Conservation (phyloP, 2,888 invertebrate species). For the Leucophenga montana region DNA sequence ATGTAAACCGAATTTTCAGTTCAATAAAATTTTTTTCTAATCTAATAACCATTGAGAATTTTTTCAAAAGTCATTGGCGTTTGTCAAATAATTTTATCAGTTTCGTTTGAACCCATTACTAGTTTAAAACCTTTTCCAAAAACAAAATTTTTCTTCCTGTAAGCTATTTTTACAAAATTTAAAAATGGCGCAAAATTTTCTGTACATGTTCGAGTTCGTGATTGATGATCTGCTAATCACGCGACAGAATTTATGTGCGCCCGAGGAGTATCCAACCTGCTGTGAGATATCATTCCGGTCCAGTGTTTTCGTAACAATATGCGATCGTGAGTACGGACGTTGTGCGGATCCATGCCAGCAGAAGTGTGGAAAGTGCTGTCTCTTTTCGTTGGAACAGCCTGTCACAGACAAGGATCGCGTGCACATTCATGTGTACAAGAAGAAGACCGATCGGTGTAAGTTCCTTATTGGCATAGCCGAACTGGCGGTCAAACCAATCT, state of each 20-base stretch:
- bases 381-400: slow-evolving; percentile 68
- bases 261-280: slow-evolving; percentile 71
- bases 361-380: slow-evolving; percentile 68
- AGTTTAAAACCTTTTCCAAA: slow-evolving; percentile 40
- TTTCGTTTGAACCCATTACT: slow-evolving; percentile 20
- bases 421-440: slow-evolving; percentile 68
- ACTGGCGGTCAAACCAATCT: slow-evolving; percentile 63
- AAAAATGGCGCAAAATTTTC: slow-evolving; percentile 64
- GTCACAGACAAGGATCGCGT: slow-evolving; percentile 66
- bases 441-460: slow-evolving; percentile 69
- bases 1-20: too few relatives aligned
- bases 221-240: slow-evolving; percentile 70
- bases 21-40: too few relatives aligned
- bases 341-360: slow-evolving; percentile 58
- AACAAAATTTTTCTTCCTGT: slow-evolving; percentile 30
- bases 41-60: neutral
- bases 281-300: slow-evolving; percentile 70
- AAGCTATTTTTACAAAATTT: slow-evolving; percentile 38
- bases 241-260: slow-evolving; percentile 70
- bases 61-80: neutral
- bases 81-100: slow-evolving; percentile 3
- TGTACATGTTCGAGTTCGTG: slow-evolving; percentile 72
- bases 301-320: slow-evolving; percentile 67
- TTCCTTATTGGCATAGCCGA: slow-evolving; percentile 69
- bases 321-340: slow-evolving; percentile 68